These are phyloP conservation scores for Drosophila parvula DNA, from an alignment of 1,140 invertebrate species.

Conservation along the genomic window DNA sequence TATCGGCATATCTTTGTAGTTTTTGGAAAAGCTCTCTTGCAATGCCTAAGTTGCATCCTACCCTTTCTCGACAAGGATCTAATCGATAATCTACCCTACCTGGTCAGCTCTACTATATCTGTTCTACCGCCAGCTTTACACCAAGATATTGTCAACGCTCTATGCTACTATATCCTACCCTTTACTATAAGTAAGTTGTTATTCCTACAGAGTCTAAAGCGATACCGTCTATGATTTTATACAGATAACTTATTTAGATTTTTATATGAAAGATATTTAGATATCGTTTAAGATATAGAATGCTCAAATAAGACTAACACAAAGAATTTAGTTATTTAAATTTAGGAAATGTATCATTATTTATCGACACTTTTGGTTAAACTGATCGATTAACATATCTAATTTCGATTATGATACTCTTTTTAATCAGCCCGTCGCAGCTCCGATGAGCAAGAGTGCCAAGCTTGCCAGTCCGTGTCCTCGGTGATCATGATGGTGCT, in stretches of 20 bases:
- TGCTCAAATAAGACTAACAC: no score
- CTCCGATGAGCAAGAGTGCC: constrained; percentile 89
- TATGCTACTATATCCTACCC: constrained; percentile 98
- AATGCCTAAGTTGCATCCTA: constrained; percentile 95
- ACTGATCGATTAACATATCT: neutral
- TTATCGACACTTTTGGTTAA: neutral
- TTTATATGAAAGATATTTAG: no score
- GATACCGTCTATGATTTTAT: no score
- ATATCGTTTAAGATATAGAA: no score
- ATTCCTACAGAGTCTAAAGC: no score
- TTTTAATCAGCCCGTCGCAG: constrained; percentile 87
- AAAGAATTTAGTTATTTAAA: no score
- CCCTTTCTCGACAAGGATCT: constrained; percentile 98
- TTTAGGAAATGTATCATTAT: neutral
- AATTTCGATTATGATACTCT: neutral
- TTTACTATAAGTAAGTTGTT: constrained; percentile 94
- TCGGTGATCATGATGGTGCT: constrained; percentile 99
- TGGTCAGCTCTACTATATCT: constrained; percentile 96
- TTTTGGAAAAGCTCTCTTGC: constrained; percentile 95
- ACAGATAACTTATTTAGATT: no score
- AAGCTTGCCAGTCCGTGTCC: constrained; percentile 95
- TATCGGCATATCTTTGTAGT: constrained; percentile 86
- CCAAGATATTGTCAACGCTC: constrained; percentile 96
- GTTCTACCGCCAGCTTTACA: constrained; percentile 95
- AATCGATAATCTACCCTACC: constrained; percentile 97